Evolutionary conservation across 2,797 vertebrate species (phyloP).

Genomic region (Zalophus californianus): DNA sequence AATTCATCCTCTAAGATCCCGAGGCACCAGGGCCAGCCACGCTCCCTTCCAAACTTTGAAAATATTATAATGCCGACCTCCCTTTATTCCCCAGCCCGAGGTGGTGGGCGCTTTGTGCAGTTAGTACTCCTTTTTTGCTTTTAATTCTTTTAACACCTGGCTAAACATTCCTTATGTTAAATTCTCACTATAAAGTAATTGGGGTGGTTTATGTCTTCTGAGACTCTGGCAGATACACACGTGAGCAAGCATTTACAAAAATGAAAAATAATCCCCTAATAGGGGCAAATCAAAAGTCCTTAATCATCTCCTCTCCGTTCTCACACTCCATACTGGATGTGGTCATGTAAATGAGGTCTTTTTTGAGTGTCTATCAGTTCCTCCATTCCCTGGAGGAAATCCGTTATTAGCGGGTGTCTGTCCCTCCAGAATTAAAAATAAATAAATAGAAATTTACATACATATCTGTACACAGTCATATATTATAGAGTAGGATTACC

Average conservation of each 20-base stretch:
- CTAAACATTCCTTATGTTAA: slow-evolving; percentile 5
- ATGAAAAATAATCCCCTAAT: not conserved
- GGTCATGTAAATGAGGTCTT: not conserved
- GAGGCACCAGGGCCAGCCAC: not conserved
- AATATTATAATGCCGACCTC: not conserved
- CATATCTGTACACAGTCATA: not conserved
- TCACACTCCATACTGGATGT: not conserved
- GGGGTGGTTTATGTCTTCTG: not conserved
- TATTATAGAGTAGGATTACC: not conserved
- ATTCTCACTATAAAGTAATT: not conserved
- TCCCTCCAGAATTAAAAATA: not conserved
- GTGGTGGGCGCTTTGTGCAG: not conserved
- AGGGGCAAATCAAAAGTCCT: not conserved
- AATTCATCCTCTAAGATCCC: not conserved
- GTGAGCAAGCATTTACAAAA: not conserved
- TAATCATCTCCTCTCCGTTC: not conserved
- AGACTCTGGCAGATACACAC: not conserved
- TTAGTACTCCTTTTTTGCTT: not conserved
- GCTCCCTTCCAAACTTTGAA: not conserved
- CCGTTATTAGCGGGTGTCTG: not conserved
- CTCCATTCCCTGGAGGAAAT: not conserved
- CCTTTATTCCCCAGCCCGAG: not conserved
- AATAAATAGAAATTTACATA: not conserved
- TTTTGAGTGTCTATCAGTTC: not conserved
- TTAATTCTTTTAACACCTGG: not conserved